Conservation (phyloP, 2,797 vertebrate genomes). For the Anabacerthia variegaticeps region DNA sequence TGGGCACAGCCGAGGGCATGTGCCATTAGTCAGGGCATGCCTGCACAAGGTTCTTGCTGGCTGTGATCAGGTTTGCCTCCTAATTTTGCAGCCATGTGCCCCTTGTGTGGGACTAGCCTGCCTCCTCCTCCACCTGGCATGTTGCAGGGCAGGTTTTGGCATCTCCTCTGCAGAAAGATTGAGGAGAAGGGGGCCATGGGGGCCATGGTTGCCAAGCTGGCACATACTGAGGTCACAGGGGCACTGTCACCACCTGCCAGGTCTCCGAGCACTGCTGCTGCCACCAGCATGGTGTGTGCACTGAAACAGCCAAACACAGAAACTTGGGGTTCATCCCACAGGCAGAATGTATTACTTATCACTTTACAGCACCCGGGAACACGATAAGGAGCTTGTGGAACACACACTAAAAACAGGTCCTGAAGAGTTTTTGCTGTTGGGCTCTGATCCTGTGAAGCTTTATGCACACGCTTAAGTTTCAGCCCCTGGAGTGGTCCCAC, state of each 20-base stretch:
- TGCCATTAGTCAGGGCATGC: not conserved
- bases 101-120: not conserved
- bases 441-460: not conserved
- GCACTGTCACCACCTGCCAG: not conserved
- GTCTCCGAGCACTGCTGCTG: accelerated
- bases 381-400: not conserved
- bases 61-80: not conserved
- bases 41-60: not conserved
- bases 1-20: accelerated
- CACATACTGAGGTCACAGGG: accelerated
- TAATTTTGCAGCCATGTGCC: not conserved
- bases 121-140: not conserved
- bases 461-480: not conserved
- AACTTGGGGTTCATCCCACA: not conserved
- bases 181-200: accelerated
- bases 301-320: accelerated
- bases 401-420: not conserved
- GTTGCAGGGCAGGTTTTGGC: not conserved
- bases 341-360: not conserved
- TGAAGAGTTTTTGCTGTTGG: not conserved
- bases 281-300: accelerated
- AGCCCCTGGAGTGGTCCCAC: not conserved
- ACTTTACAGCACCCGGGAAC: not conserved
- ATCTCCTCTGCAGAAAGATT: accelerated
- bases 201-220: accelerated